These are phyloP conservation scores for Manis crassicaudata DNA, from an alignment of 2,797 vertebrate species.

Conservation along the genomic window DNA sequence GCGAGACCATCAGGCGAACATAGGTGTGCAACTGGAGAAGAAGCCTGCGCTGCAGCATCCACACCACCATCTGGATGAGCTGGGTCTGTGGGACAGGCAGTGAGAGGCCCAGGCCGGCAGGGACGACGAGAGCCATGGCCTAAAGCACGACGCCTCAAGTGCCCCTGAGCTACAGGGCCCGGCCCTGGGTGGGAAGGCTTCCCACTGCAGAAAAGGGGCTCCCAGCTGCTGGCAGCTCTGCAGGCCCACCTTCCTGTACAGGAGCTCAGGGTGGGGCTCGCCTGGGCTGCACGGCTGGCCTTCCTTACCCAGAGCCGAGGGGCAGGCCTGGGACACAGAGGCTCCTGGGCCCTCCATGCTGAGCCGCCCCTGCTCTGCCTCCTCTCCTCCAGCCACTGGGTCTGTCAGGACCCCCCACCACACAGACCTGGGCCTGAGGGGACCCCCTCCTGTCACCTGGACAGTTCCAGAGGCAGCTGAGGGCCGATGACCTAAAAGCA, in stretches of 20 bases:
- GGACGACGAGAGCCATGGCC: background rate
- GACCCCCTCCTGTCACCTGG: background rate
- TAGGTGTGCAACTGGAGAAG: conserved; percentile 98
- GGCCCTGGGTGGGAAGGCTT: background rate
- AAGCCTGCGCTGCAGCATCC: conserved; percentile 97
- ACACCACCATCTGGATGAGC: conserved; percentile 98
- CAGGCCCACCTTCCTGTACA: background rate
- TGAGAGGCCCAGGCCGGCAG: background rate
- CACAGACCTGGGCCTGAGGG: background rate
- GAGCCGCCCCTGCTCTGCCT: background rate
- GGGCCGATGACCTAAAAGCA: background rate
- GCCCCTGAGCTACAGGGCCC: background rate
- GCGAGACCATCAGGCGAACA: conserved; percentile 94
- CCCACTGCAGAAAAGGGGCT: background rate
- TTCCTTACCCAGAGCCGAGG: background rate
- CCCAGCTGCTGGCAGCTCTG: background rate
- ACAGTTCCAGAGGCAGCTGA: background rate
- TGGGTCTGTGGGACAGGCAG: conserved; percentile 88
- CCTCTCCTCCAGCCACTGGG: background rate
- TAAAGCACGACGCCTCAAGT: background rate
- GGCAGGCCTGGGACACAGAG: background rate
- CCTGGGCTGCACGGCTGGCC: background rate
- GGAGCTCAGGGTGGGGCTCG: background rate
- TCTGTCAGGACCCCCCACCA: background rate
- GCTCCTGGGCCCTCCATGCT: background rate